phyloP scores from a whole-genome alignment of 2,113 vertebrate species.

The Galbula dea region DNA sequence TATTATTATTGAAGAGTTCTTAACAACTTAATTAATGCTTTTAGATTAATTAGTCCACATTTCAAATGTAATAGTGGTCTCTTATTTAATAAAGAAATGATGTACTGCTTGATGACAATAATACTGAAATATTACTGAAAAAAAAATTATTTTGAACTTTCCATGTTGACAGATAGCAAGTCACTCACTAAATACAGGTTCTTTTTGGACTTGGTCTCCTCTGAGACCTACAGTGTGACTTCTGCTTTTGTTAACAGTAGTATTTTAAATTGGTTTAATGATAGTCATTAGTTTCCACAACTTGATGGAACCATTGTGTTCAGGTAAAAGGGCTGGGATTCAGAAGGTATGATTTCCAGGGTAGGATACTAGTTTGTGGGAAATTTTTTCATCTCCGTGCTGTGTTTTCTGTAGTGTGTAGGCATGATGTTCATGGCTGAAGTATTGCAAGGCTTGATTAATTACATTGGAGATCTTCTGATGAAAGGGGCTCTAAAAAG shows the following conservation, averaged over 20 bases:
- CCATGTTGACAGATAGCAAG: background rate
- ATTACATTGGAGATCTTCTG: background rate
- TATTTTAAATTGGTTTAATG: background rate
- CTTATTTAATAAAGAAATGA: slow-evolving; percentile 53
- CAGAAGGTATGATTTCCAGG: background rate
- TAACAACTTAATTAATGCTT: slow-evolving; percentile 73
- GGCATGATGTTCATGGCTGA: background rate
- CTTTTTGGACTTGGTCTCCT: background rate
- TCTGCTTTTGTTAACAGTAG: background rate
- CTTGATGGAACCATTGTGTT: background rate
- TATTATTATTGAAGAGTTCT: slow-evolving; percentile 54
- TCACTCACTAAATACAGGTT: background rate
- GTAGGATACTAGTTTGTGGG: background rate
- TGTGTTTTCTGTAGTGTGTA: background rate
- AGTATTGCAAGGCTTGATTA: background rate
- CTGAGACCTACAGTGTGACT: background rate
- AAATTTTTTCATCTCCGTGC: background rate
- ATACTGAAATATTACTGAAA: slow-evolving; percentile 8
- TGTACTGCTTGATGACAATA: background rate
- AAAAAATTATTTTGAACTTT: slow-evolving; percentile 46
- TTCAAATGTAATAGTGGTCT: slow-evolving; percentile 62
- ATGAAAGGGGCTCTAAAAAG: background rate
- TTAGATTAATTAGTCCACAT: slow-evolving; percentile 74
- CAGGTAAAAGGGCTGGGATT: background rate
- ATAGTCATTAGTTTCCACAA: background rate